Base-by-base conservation (phyloP, 2,888 invertebrate species). In the Microctonus hyperodae region DNA sequence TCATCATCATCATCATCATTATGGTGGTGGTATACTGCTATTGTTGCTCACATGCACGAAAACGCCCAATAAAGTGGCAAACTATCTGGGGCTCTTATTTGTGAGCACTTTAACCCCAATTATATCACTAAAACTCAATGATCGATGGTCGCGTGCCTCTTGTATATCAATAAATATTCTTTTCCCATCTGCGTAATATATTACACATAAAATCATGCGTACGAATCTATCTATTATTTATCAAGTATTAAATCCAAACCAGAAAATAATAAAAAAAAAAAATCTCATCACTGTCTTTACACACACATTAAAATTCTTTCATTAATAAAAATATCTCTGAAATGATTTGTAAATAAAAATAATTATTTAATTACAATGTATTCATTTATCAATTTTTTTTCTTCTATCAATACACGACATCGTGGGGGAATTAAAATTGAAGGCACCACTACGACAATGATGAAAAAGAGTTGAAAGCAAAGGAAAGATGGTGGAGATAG, bases 51-150 rank as follows among this genome's bases (percentile, higher is more conserved):
- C 73, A 73, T 74, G 50, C 50, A 22, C 50, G 16, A 20, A 53
- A 28, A 69, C 73, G 72, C 73, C 2, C 76, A 72, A 74, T 74
- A 74, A 75, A 77, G 74, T 76, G 75, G 74, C 75, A 74, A 74
- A 71, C 69, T 68, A 60, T 40, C 67, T n/a, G 44, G 44, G 44
- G 72, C 71, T 71, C 74, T 75, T 76, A 77, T 77, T 78, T 77
- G 76, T 69, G 68, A 67, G 75, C 72, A 75, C 73, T 76, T 75
- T 74, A 76, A 75, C 74, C 74, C 74, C 74, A 73, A 75, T 16
- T 44, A 44, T 7, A 44, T 44, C 16, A 20, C 20, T 6, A 44
- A 44, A 44, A 44, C 44, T 1, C 2, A 44, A 20, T 56, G 35
- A 35, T 33, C 28, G 44, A 56, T 23, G 44, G 65, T 50, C 67